Base-by-base conservation (phyloP, 2,888 invertebrate genomes). In the Globia sparganii region DNA sequence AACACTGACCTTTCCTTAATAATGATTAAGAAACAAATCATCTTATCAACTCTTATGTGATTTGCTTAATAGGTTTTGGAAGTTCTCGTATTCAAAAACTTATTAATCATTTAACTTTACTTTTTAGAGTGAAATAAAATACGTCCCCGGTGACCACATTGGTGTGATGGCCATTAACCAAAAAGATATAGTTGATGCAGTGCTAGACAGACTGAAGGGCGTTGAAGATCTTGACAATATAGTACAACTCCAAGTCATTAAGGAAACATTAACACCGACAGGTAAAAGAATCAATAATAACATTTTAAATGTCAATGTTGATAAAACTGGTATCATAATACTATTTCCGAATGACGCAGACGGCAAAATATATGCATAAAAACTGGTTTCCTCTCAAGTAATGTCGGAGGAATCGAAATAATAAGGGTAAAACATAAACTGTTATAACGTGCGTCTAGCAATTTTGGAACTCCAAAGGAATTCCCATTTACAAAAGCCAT, bases 131-230 rank as follows among this genome's bases (percentile, higher is more conserved):
- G 97, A 97, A 88, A 91, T 98, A 34, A 94, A 97, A 53, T 99
- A 99, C 91, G 97, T 98, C 53, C 99, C 99, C 0, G 99, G 99
- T 0, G 99, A 99, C 94, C 99, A 99, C 92, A 97, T 99, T 25
- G 99, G 99, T 6, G 98, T 99, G n/a, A 98, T 98, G 93, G 98
- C 99, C 0, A 97, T 97, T 85, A 99, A 99, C 93, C 97, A 97
- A 62, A 94, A 96, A 28, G 98, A 98, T 83, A 95, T 99, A 37
- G 99, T 99, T 0, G 98, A 98, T 71, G 97, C 97, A 56, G 97
- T 99, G 72, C 92, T 99, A 64, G 93, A 97, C 53, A 97, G 98
- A 85, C 93, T 99, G 74, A 97, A 97, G 73, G 97, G 98, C 28
- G 96, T 97, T 28, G 97, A 97, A 15, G 97, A 98, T 90, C 97